phyloP scores from a whole-genome alignment of 2,797 vertebrate genomes.

The Carcharodon carcharias region DNA sequence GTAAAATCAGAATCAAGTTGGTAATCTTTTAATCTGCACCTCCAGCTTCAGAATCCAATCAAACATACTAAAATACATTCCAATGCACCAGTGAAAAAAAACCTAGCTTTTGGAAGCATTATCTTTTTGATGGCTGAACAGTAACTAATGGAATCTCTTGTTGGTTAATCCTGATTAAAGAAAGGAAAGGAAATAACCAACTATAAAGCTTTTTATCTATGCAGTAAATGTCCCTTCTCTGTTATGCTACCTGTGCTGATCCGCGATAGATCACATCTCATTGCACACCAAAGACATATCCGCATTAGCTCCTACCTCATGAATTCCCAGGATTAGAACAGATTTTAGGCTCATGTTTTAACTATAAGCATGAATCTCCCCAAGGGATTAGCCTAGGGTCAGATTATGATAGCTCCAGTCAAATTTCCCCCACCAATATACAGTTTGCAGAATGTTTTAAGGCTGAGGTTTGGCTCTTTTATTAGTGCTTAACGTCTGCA shows the following conservation, averaged over 20 bases:
- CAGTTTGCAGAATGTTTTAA: neutral
- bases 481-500: neutral
- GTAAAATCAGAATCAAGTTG: conserved; percentile 2
- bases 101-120: neutral
- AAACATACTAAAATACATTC: conserved; percentile 5
- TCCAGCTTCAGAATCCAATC: conserved; percentile 31
- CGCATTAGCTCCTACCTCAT: conserved; percentile 13
- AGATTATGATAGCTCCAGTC: neutral
- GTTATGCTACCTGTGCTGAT: neutral
- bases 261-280: neutral
- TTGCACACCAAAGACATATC: neutral
- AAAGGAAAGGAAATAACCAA: neutral
- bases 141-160: conserved; percentile 31
- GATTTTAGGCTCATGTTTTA: neutral
- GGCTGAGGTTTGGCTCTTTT: neutral
- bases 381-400: conserved; percentile 3
- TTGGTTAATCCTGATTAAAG: conserved; percentile 34
- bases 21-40: neutral
- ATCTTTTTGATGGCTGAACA: conserved; percentile 1
- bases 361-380: conserved; percentile 4
- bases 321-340: conserved; percentile 9
- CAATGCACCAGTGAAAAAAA: neutral
- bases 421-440: neutral
- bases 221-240: neutral
- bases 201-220: neutral